These are phyloP conservation scores for Phyto melanocephala DNA, from an alignment of 2,888 invertebrate species.

Conservation along the genomic window DNA sequence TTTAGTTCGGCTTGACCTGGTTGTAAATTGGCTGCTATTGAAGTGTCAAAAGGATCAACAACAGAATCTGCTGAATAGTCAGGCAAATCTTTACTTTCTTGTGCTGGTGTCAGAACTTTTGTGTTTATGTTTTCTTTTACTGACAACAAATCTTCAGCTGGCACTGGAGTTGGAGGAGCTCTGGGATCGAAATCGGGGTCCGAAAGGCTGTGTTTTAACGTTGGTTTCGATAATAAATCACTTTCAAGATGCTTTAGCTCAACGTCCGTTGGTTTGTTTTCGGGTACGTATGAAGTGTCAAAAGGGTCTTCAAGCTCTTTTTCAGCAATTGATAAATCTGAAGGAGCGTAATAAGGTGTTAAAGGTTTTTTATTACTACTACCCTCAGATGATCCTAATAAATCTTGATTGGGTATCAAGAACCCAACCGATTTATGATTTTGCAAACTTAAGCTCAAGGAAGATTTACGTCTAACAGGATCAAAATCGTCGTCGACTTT, in stretches of 20 bases:
- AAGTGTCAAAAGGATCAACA: conserved; percentile 91
- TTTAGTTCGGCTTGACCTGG: conserved; percentile 89
- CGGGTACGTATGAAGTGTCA: conserved; percentile 90
- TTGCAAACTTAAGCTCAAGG: conserved; percentile 81
- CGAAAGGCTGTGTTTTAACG: conserved; percentile 82
- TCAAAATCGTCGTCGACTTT: conserved; percentile 75
- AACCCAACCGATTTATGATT: conserved; percentile 81
- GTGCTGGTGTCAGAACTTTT: conserved; percentile 85
- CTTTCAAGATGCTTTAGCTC: conserved; percentile 88
- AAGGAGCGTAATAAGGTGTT: conserved; percentile 88
- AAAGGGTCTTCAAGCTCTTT: conserved; percentile 87
- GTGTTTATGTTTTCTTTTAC: conserved; percentile 83
- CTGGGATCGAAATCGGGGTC: conserved; percentile 83
- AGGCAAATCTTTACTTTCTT: conserved; percentile 79
- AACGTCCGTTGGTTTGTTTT: conserved; percentile 87
- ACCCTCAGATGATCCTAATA: conserved; percentile 82
- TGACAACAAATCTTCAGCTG: conserved; percentile 77
- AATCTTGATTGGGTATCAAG: conserved; percentile 81
- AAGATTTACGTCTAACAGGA: conserved; percentile 81
- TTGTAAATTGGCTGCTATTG: conserved; percentile 85
- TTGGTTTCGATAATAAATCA: conserved; percentile 81
- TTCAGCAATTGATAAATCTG: conserved; percentile 75
- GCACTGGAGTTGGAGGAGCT: conserved; percentile 76
- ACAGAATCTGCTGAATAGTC: conserved; percentile 80
- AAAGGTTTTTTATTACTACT: conserved; percentile 85